phyloP scores from a whole-genome alignment of 2,113 vertebrate genomes.

The Tachysurus vachellii region DNA sequence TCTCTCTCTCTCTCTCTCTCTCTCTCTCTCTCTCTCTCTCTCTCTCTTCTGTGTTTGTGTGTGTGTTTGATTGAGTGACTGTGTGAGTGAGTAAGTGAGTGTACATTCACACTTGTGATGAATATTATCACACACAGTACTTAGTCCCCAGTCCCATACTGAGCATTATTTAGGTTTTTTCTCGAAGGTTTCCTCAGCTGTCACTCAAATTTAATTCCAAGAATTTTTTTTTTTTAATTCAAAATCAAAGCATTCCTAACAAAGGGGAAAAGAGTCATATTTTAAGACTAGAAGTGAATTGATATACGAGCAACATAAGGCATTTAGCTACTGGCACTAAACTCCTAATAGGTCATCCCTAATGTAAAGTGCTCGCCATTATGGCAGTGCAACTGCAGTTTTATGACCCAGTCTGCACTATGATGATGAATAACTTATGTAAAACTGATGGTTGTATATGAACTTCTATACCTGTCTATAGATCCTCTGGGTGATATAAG shows the following conservation, averaged over 20 bases:
- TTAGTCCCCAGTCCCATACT: not conserved
- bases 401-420: conserved; percentile 9
- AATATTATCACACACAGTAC: not conserved
- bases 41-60: too few species aligned
- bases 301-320: conserved; percentile 31
- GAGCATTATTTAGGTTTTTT: not conserved
- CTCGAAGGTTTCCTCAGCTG: not conserved
- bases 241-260: not conserved
- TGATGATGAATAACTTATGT: not conserved
- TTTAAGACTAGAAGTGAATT: not conserved
- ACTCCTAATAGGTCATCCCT: conserved; percentile 27
- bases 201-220: not conserved
- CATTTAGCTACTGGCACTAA: conserved; percentile 38
- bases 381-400: conserved; percentile 20
- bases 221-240: not conserved
- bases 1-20: not conserved
- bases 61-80: too few species aligned
- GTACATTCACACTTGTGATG: not conserved
- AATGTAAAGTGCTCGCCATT: conserved; percentile 20
- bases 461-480: not conserved
- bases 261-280: not conserved
- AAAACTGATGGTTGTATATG: conserved; percentile 12
- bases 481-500: conserved; percentile 14
- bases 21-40: not conserved
- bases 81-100: not conserved